Base-by-base conservation (phyloP, 2,888 invertebrate species). In the Papilio gigon region DNA sequence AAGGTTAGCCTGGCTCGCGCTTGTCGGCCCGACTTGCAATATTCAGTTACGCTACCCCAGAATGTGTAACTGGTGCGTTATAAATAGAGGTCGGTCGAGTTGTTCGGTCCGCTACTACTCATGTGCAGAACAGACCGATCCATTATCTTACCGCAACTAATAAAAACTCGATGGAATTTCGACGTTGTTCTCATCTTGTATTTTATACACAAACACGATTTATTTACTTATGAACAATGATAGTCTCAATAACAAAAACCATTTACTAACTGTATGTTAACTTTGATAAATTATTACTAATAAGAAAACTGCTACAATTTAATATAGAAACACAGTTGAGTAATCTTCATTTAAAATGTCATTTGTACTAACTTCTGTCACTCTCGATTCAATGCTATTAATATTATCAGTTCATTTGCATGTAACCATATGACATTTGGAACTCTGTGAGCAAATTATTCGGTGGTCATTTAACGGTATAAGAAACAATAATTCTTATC, bases 81-180 rank as follows among this genome's bases (percentile, higher is more conserved):
- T 87, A 89, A 89, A 90, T 90, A 89, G 89, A 84, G 80, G 76
- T 84, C 82, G 82, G 83, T 80, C 81, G 85, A 83, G 83, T 84
- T 84, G 85, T 84, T 83, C 81, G 81, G 82, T 76, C 81, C 82
- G 82, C 76, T 80, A 82, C 82, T 81, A 82, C 83, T 84, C 84
- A 81, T 77, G 80, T 83, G 81, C 82, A 82, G 84, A 87, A 87
- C 89, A 88, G 88, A 83, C 83, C 83, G 78, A 80, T 84, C 87
- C 86, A 88, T 90, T 90, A 90, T 90, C 87, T 87, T 84, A 83
- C 85, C 81, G 82, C 84, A 85, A 84, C 85, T 83, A 88, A 89
- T 90, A 89, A 90, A 89, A 87, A 85, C 84, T 84, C 78, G 87
- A 89, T 86, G 88, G 86, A 87, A 88, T 87, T 81, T 84, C 77